phyloP scores from a whole-genome alignment of 2,113 vertebrate genomes.

The Salvator merianae region DNA sequence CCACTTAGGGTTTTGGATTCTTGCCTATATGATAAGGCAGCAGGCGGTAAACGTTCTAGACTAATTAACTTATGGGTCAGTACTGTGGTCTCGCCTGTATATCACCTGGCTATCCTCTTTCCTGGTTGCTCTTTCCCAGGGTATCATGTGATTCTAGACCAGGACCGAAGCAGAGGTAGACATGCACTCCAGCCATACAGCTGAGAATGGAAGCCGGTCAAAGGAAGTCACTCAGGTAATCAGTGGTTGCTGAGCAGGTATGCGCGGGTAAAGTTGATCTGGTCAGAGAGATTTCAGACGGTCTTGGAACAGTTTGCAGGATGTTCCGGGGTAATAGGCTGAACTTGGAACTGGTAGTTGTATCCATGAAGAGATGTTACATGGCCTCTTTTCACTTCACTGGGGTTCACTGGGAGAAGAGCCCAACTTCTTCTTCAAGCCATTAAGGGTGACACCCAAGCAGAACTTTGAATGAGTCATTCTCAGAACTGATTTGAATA shows the following conservation, averaged over 20 bases:
- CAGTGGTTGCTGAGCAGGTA: not conserved
- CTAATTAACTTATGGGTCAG: not conserved
- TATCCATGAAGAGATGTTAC: not conserved
- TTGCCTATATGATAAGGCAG: not conserved
- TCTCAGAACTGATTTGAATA: not conserved
- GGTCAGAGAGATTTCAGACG: not conserved
- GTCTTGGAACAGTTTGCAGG: not conserved
- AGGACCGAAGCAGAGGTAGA: not conserved
- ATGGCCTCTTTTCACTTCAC: not conserved
- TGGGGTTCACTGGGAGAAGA: not conserved
- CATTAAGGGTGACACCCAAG: not conserved
- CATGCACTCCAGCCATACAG: slow-evolving; percentile 17
- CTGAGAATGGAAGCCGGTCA: slow-evolving; percentile 1
- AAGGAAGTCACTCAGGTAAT: slow-evolving; percentile 23
- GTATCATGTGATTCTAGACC: slow-evolving; percentile 9
- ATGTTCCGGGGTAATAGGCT: not conserved
- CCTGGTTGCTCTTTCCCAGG: not conserved
- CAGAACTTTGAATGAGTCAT: not conserved
- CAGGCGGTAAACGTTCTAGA: no score
- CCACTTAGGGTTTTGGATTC: no score
- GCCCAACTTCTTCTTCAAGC: not conserved
- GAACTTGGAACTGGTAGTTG: not conserved
- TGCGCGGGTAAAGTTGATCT: not conserved
- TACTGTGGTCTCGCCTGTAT: not conserved
- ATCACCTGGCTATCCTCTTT: not conserved